Evolutionary conservation across 1,140 invertebrate species (phyloP).

Genomic region (Trichonephila inaurata): DNA sequence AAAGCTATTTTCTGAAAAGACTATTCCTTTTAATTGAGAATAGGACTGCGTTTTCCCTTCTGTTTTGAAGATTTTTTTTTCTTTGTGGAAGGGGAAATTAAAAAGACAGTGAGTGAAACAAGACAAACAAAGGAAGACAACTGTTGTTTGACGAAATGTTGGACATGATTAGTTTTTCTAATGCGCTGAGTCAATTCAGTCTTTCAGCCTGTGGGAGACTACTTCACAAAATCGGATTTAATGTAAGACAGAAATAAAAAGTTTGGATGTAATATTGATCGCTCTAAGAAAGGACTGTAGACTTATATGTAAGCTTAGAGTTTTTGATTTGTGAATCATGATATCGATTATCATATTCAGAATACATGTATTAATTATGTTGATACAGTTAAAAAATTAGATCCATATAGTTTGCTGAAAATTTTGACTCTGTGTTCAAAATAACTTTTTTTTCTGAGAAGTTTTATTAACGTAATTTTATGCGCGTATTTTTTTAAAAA

Average conservation of each 20-base stretch:
- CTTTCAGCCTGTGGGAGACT: neutral
- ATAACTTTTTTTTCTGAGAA: too few species aligned
- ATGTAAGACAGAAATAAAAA: neutral
- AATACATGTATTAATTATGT: too few species aligned
- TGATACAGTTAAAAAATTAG: too few species aligned
- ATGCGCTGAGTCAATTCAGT: conserved; percentile 26
- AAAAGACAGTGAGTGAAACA: conserved; percentile 6
- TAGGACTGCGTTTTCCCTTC: neutral
- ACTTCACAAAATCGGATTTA: neutral
- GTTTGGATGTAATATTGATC: too few species aligned
- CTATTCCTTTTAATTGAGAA: neutral
- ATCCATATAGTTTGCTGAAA: too few species aligned
- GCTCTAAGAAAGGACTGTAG: too few species aligned
- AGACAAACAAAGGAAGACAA: conserved; percentile 19
- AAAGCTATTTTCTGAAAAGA: neutral
- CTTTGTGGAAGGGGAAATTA: neutral
- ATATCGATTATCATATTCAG: too few species aligned
- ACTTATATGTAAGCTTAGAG: too few species aligned
- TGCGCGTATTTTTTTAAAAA: too few species aligned
- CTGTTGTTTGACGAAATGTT: conserved; percentile 30
- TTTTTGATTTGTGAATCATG: too few species aligned
- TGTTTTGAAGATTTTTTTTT: neutral
- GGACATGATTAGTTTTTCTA: conserved; percentile 57
- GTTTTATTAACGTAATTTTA: too few species aligned
- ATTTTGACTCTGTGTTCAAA: too few species aligned